A percentile compares a stretch with the other conserved stretches of the same genome.
Conservation (phyloP, 2,797 vertebrate genomes). For the Enteromius thamalakanensis region DNA sequence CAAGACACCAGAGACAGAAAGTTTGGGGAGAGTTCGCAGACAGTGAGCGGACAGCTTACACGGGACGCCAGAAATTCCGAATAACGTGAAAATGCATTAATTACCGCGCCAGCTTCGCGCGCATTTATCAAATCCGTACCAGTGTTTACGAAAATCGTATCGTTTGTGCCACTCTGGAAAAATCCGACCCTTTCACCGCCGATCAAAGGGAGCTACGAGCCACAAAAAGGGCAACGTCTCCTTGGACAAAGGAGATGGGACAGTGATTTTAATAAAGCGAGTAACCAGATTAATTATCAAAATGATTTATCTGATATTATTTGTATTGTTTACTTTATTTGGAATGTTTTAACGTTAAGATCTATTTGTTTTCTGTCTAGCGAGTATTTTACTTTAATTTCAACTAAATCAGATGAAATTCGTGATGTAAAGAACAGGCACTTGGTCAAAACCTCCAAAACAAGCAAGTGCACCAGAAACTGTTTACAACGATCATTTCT, state of each 20-base stretch:
- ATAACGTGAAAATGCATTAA: slow-evolving; percentile 63
- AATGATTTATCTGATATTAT: slow-evolving; percentile 74
- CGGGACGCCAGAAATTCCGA: slow-evolving; percentile 64
- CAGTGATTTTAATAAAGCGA: slow-evolving; percentile 71
- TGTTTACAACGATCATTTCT: slow-evolving; percentile 60
- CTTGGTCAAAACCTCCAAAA: slow-evolving; percentile 63
- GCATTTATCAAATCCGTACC: slow-evolving; percentile 79
- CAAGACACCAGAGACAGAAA: slow-evolving; percentile 72
- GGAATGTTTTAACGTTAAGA: slow-evolving; percentile 70
- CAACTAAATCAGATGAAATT: slow-evolving; percentile 55
- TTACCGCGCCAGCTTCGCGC: slow-evolving; percentile 69
- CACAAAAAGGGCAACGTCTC: slow-evolving; percentile 72
- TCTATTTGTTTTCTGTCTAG: slow-evolving; percentile 67
- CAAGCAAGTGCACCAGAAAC: slow-evolving; percentile 69
- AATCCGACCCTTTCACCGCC: slow-evolving; percentile 67
- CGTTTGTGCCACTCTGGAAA: slow-evolving; percentile 65
- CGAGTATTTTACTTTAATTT: slow-evolving; percentile 63
- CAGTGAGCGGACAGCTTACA: slow-evolving; percentile 71
- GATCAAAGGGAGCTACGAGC: slow-evolving; percentile 67
- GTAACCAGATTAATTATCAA: slow-evolving; percentile 76
- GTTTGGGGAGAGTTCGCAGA: slow-evolving; percentile 75
- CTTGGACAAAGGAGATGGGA: slow-evolving; percentile 74
- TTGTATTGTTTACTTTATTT: slow-evolving; percentile 75
- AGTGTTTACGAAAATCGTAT: slow-evolving; percentile 80
- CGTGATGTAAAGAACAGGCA: slow-evolving; percentile 59